Conservation (phyloP, 2,113 vertebrate species). For the Varanus salvator region DNA sequence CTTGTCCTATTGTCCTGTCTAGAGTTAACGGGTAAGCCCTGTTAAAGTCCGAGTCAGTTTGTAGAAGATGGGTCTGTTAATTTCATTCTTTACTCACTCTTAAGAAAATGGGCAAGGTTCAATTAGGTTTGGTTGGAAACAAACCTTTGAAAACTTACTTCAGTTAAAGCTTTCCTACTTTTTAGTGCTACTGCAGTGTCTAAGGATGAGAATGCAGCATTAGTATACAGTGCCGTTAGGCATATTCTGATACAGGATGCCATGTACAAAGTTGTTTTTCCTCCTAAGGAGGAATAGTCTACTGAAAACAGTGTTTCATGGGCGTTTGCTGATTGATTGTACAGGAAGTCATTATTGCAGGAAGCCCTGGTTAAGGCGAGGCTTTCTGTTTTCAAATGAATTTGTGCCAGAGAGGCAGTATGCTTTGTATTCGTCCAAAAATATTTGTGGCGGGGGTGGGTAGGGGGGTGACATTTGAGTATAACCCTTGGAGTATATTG, state of each 20-base stretch:
- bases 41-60: neutral
- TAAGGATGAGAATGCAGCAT: neutral
- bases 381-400: neutral
- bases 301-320: neutral
- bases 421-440: neutral
- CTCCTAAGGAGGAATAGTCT: neutral
- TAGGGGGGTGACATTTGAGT: neutral
- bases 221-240: neutral
- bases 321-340: neutral
- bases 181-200: neutral
- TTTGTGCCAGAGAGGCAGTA: neutral
- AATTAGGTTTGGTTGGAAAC: neutral
- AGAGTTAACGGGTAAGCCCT: neutral
- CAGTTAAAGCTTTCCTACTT: neutral
- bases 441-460: too few species aligned
- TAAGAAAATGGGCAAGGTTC: neutral
- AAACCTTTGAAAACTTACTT: neutral
- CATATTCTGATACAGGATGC: neutral
- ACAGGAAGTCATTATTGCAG: slow-evolving; percentile 5
- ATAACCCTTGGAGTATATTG: neutral
- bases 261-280: neutral
- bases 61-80: neutral
- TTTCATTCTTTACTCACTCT: neutral
- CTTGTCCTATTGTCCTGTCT: neutral
- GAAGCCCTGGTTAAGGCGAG: neutral